phyloP scores from a whole-genome alignment of 1,140 invertebrate genomes.

The Aleiodes sp. region DNA sequence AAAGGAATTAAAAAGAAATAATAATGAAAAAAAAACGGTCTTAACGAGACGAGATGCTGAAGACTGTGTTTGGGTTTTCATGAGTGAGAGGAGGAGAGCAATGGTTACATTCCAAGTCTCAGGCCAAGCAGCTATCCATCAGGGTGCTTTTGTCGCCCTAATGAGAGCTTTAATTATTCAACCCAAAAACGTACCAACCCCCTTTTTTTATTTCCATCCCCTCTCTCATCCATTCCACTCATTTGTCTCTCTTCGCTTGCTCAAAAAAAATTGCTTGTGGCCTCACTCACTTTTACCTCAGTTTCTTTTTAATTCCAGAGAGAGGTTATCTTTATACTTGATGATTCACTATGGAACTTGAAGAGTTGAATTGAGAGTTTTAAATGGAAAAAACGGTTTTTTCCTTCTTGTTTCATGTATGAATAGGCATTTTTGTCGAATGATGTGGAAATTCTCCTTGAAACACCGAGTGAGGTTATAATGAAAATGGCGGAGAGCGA shows the following conservation, averaged over 20 bases:
- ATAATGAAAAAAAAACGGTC: not conserved
- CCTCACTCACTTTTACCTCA: not conserved
- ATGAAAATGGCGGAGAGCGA: no score
- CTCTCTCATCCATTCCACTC: not conserved
- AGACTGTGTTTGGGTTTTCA: slow-evolving; percentile 23
- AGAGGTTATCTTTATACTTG: not conserved
- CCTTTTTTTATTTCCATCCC: slow-evolving; percentile 32
- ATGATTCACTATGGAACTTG: not conserved
- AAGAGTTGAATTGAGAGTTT: not conserved
- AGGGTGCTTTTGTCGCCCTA: slow-evolving; percentile 68
- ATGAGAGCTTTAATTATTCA: slow-evolving; percentile 69
- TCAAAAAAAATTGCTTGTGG: not conserved
- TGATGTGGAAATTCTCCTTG: no score
- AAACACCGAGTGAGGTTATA: no score
- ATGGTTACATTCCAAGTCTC: slow-evolving; percentile 52
- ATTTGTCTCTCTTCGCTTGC: slow-evolving; percentile 16
- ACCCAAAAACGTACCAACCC: slow-evolving; percentile 50
- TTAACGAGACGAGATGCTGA: slow-evolving; percentile 35
- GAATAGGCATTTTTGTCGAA: not conserved
- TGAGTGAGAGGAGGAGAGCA: not conserved
- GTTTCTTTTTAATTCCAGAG: not conserved
- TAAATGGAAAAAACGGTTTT: not conserved
- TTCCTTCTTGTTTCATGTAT: not conserved
- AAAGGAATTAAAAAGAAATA: not conserved
- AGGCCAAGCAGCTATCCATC: slow-evolving; percentile 65